Evolutionary conservation across 92 coral and sea anemone species (phyloP).

Genomic region (Zoanthus sociatus): DNA sequence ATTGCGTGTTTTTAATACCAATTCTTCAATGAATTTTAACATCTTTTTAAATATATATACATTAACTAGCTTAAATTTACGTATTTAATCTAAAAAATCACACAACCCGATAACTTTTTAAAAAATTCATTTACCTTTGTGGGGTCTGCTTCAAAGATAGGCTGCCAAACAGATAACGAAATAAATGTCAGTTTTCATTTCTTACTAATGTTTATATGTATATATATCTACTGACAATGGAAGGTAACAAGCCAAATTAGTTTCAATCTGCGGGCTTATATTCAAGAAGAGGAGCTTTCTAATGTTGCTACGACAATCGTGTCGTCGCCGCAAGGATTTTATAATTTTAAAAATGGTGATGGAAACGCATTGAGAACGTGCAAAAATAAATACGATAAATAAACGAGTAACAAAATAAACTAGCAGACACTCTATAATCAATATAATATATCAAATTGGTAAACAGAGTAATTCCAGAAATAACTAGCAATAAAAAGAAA

Average conservation of each 20-base stretch:
- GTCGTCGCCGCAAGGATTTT: conserved; percentile 17
- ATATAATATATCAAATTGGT: background rate
- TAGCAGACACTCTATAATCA: background rate
- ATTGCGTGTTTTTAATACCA: no score
- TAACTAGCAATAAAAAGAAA: background rate
- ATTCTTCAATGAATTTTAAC: no score
- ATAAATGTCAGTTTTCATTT: no score
- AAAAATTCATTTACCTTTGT: conserved; percentile 23
- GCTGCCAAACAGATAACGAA: background rate
- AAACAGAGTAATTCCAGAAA: background rate
- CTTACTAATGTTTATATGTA: no score
- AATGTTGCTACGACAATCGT: conserved; percentile 30
- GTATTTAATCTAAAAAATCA: background rate
- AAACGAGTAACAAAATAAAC: background rate
- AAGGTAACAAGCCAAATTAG: background rate
- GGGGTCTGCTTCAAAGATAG: conserved; percentile 46
- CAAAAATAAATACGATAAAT: background rate
- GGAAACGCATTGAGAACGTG: conserved; percentile 3
- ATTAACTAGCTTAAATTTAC: background rate
- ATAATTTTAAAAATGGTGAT: conserved; percentile 16
- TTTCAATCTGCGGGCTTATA: background rate
- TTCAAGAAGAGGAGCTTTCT: conserved; percentile 1
- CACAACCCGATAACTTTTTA: background rate
- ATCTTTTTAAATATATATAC: no score
- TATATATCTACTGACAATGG: no score